phyloP scores from a whole-genome alignment of 2,113 vertebrate genomes.

The Aviceda subcristata region DNA sequence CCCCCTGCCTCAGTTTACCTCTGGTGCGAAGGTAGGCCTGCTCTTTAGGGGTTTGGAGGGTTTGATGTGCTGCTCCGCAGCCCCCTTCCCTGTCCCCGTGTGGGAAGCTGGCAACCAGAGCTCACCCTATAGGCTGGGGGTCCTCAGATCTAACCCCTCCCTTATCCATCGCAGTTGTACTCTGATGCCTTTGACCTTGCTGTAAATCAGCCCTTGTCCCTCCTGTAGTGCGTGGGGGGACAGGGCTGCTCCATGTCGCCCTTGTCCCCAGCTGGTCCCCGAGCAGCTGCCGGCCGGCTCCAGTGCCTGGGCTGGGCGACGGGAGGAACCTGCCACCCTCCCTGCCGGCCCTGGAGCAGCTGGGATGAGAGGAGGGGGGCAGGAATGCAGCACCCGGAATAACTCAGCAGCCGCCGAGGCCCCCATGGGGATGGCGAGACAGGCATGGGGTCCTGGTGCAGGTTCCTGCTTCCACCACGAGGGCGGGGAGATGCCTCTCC shows the following conservation, averaged over 20 bases:
- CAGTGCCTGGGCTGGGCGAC: background rate
- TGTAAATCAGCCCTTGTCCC: background rate
- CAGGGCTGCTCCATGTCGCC: fast-evolving
- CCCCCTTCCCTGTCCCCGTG: fast-evolving
- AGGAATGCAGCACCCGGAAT: background rate
- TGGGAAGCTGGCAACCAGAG: background rate
- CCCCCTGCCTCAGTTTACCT: background rate
- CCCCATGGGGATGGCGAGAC: fast-evolving
- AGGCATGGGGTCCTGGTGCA: background rate
- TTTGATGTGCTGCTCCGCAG: background rate
- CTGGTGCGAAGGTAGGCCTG: background rate
- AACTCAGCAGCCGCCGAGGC: background rate
- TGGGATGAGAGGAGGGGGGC: background rate
- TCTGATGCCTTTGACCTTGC: background rate
- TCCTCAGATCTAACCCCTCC: background rate
- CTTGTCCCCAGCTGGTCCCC: conserved; percentile 16
- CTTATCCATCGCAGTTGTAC: background rate
- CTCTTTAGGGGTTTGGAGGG: background rate
- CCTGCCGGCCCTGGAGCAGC: background rate
- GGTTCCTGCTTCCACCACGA: background rate
- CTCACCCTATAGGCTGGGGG: background rate
- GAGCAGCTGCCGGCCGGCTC: background rate
- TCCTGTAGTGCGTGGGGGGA: background rate
- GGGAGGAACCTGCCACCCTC: background rate
- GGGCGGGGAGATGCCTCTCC: background rate